Base-by-base conservation (phyloP, 2,113 vertebrate species). In the Sylvicapra grimmia region DNA sequence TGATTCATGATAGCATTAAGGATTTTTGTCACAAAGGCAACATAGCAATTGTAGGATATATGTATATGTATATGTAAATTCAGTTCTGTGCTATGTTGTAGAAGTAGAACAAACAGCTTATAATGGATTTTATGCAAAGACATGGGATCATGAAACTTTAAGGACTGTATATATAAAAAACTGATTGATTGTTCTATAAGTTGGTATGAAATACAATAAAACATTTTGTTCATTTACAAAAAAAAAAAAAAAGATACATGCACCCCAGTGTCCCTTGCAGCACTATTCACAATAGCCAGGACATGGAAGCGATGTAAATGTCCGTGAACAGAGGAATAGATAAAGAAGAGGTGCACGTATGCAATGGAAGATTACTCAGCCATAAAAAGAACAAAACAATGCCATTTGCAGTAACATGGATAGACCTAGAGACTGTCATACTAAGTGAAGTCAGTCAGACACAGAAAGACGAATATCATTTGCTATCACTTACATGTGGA, bases 1-100 rank as follows among this genome's bases (percentile, higher is more conserved):
- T 58, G 47, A 96, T 53, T 92, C 47, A 89, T 75, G 63, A 27
- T 4, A 83, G 8, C 14, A 86, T 83, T 82, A 92, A 95, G n/a
- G 65, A 58, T 65, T 92, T 83, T 93, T 47, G 49, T 85, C n/a
- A 86, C 72, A 93, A 86, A 86, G 33, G 23, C 40, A 90, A 59
- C 83, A 49, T 14, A n/a, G 16, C 13, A 47, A 87, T 65, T 77
- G 7, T 51, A 21, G 33, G 15, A n/a, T 59, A 49, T 33, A 6
- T 59, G 13, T 83, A 63, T 94, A 36, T 86, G 40, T 40, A 40
- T 56, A 58, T 61, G 33, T 90, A 83, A 51, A 94, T 80, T 86
- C 23, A 85, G 6, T 23, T 63, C 83, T 79, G 3, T 87, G 83
- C 47, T 36, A 31, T 56, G 14, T 59, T 84, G 13, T 25, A 40